A percentile compares a stretch with the other conserved stretches of the same genome.
Evolutionary conservation across 2,888 invertebrate genomes (phyloP).

Genomic region (Chrysodeixis includens): DNA sequence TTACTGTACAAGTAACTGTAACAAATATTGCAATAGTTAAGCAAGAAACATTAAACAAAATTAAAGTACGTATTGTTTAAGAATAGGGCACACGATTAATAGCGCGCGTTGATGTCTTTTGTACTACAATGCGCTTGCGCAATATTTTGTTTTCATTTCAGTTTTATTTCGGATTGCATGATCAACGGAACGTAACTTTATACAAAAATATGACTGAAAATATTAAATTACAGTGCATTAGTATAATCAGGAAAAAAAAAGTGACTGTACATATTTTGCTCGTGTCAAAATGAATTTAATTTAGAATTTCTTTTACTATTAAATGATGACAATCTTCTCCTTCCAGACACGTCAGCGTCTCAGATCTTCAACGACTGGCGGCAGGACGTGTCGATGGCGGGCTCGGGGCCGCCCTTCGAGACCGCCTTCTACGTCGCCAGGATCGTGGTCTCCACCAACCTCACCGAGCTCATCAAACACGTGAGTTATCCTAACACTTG

Average conservation of each 20-base stretch:
- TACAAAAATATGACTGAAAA: too few relatives aligned
- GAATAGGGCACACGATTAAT: neutral
- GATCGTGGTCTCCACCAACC: constrained; percentile 84
- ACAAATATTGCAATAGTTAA: constrained; percentile 4
- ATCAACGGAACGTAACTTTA: neutral
- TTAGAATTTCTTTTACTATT: neutral
- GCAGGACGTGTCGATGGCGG: constrained; percentile 81
- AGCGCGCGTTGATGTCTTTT: constrained; percentile 69
- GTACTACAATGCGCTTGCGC: constrained; percentile 32
- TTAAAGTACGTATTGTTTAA: constrained; percentile 7
- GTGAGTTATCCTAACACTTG: constrained; percentile 77
- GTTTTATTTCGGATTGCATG: neutral
- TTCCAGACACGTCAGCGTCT: constrained; percentile 78
- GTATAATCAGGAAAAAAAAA: too few relatives aligned
- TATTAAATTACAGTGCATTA: too few relatives aligned
- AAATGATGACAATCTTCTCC: constrained; percentile 31
- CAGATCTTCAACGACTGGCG: constrained; percentile 86
- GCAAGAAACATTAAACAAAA: neutral
- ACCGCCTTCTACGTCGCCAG: constrained; percentile 92
- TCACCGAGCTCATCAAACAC: constrained; percentile 84
- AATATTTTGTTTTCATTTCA: neutral
- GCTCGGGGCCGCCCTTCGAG: constrained; percentile 90
- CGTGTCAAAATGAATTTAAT: too few relatives aligned
- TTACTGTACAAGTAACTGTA: neutral
- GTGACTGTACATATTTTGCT: too few relatives aligned